A percentile compares a stretch with the other conserved stretches of the same genome.
These are phyloP conservation scores for Zaprionus camerounensis DNA, from an alignment of 1,140 invertebrate genomes.

Conservation along the genomic window DNA sequence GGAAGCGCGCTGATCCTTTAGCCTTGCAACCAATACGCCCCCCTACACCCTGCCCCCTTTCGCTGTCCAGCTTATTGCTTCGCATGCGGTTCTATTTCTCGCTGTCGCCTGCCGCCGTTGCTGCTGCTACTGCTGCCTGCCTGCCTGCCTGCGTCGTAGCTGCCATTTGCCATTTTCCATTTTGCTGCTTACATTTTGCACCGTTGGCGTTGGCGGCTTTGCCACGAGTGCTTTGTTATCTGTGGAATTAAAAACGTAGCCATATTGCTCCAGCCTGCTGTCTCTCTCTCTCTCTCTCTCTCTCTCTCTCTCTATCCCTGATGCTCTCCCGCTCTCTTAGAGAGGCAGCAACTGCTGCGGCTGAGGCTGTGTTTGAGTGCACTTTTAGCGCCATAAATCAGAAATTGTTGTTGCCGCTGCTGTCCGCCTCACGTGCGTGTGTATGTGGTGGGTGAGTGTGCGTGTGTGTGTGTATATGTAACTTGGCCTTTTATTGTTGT, in stretches of 20 bases:
- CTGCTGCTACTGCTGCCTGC: not conserved
- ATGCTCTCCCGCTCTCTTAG: slow-evolving; percentile 7
- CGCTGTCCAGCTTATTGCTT: slow-evolving; percentile 58
- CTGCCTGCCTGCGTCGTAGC: not conserved
- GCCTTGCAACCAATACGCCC: not conserved
- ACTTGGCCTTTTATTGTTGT: slow-evolving; percentile 67
- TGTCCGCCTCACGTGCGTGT: slow-evolving; percentile 6
- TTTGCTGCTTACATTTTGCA: slow-evolving; percentile 34
- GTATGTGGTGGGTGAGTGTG: slow-evolving; percentile 17
- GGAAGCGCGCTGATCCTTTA: slow-evolving; percentile 1
- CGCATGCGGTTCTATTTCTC: slow-evolving; percentile 37
- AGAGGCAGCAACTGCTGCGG: slow-evolving; percentile 12
- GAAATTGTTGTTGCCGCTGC: slow-evolving; percentile 62
- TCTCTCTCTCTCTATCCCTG: not conserved
- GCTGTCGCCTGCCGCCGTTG: not conserved
- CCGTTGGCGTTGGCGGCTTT: slow-evolving; percentile 35
- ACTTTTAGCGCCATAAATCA: slow-evolving; percentile 80
- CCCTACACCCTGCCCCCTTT: not conserved
- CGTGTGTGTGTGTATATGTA: slow-evolving; percentile 12
- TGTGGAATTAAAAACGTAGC: slow-evolving; percentile 78
- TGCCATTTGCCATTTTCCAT: slow-evolving; percentile 54
- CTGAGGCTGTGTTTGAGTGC: slow-evolving; percentile 62
- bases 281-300: too few relatives aligned
- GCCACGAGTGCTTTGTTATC: slow-evolving; percentile 75
- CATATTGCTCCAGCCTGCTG: slow-evolving; percentile 63